Percentiles rank a stretch among this genome's conserved stretches.
phyloP scores from a whole-genome alignment of 30 jellyfish, hydroid and myxozoan species.

The Hydra vulgaris region DNA sequence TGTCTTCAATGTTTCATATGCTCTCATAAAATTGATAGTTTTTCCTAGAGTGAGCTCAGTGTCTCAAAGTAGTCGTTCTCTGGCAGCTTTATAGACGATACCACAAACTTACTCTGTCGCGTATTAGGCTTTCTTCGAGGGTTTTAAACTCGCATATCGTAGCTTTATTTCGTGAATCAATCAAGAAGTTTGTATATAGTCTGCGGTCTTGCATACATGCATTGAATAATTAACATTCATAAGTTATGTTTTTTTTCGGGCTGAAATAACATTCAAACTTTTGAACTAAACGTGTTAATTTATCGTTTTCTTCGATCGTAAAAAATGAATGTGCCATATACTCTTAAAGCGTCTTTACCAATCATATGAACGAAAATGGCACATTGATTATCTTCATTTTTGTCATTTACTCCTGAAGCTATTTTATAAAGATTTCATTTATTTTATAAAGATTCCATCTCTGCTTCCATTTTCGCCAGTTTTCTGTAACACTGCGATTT shows the following conservation, averaged over 20 bases:
- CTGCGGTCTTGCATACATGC: conserved; percentile 1
- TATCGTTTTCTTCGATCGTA: not conserved
- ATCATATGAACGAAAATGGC: no score
- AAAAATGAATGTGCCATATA: not conserved
- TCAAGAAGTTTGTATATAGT: not conserved
- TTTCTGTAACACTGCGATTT: no score
- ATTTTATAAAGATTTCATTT: no score
- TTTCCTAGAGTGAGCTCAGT: not conserved
- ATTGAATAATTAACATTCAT: not conserved
- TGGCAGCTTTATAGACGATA: not conserved
- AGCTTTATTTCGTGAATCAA: not conserved
- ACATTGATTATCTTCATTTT: no score
- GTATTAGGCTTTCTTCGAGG: conserved; percentile 4
- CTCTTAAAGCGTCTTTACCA: not conserved
- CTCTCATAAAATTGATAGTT: not conserved
- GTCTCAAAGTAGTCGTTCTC: not conserved
- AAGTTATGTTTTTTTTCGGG: not conserved
- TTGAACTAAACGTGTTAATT: not conserved
- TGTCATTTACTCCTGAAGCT: no score
- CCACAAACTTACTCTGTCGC: conserved; percentile 4
- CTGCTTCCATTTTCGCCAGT: no score
- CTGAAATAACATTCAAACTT: not conserved
- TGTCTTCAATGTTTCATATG: not conserved
- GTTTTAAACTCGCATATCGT: not conserved
- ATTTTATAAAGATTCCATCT: no score